Evolutionary conservation across 2,888 invertebrate genomes (phyloP), one percentile per base, ranked within the genome.

Genomic region (Ditylenchus weischeri): DNA sequence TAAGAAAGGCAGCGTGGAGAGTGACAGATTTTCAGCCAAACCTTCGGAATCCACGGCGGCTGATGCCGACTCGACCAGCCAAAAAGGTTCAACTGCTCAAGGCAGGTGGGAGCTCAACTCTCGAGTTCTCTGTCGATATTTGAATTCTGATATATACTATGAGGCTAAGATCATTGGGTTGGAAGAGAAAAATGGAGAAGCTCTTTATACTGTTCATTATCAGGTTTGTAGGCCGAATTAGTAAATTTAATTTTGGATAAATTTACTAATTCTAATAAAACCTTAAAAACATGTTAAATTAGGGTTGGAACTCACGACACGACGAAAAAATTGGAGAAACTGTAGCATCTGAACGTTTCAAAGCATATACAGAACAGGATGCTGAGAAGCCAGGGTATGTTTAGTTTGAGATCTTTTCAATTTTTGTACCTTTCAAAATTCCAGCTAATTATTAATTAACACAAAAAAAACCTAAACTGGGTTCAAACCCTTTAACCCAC

Each of bases 241-340:
- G 62, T 29, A 10, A 13, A 50, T 64, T 59, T 23, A 62, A 62
- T 48, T 13, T 18, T 36, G 10, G n/a, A 10, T 57, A n/a, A n/a
- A 7, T 35, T 8, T 19, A 36, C 23, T 15, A 58, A 19, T n/a
- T n/a, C n/a, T n/a, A n/a, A n/a, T n/a, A n/a, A n/a, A n/a, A n/a
- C n/a, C n/a, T n/a, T n/a, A n/a, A n/a, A n/a, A n/a, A n/a, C n/a
- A n/a, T n/a, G n/a, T n/a, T n/a, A n/a, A n/a, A n/a, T 35, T 19
- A 70, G 70, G 71, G 71, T 50, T 70, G 70, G 70, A 70, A 71
- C 63, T 47, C 38, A 10, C 72, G 70, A 29, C 62, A 70, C 18
- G 70, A 70, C 50, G 70, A 70, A 29, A 29, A 38, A 5, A 71
- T 70, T 43, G 61, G 60, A 19, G 54, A 64, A 1, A 29, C 35